phyloP scores from a whole-genome alignment of 2,113 vertebrate species.

The Nematolebias whitei region DNA sequence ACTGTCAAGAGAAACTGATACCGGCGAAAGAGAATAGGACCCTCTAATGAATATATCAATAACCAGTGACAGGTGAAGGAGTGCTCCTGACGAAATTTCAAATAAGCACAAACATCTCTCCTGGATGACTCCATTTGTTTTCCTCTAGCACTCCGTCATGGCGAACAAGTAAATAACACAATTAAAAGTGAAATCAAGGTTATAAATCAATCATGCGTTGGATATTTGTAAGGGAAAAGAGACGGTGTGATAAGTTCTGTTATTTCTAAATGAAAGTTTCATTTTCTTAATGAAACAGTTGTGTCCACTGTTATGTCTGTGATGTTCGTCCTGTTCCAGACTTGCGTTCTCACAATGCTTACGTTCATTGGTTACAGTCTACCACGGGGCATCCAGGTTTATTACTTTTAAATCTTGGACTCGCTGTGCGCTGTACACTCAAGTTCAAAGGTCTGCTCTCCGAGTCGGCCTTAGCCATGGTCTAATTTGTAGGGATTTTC shows the following conservation, averaged over 20 bases:
- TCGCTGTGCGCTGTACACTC: not conserved
- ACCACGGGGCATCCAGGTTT: not conserved
- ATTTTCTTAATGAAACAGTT: no score
- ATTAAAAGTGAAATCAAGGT: conserved; percentile 49
- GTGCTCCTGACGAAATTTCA: conserved; percentile 77
- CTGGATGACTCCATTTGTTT: conserved; percentile 75
- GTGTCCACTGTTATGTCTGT: not conserved
- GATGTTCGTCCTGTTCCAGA: no score
- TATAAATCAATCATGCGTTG: not conserved
- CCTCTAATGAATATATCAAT: conserved; percentile 87
- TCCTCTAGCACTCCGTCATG: conserved; percentile 48
- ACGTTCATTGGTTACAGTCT: not conserved
- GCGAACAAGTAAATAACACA: conserved; percentile 41
- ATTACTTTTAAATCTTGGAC: conserved; percentile 6
- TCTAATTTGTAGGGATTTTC: not conserved
- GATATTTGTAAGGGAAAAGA: not conserved
- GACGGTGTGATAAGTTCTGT: no score
- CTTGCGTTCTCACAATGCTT: not conserved
- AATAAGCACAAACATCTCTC: conserved; percentile 79
- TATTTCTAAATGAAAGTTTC: no score
- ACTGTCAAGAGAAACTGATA: conserved; percentile 85
- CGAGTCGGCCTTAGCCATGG: not conserved
- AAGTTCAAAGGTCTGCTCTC: not conserved
- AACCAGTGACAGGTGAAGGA: conserved; percentile 84
- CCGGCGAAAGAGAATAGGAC: conserved; percentile 77